Percentiles rank a stretch among this genome's conserved stretches.
These are phyloP conservation scores for Pseudanteris insignis DNA, from an alignment of 2,888 invertebrate genomes.

Conservation along the genomic window DNA sequence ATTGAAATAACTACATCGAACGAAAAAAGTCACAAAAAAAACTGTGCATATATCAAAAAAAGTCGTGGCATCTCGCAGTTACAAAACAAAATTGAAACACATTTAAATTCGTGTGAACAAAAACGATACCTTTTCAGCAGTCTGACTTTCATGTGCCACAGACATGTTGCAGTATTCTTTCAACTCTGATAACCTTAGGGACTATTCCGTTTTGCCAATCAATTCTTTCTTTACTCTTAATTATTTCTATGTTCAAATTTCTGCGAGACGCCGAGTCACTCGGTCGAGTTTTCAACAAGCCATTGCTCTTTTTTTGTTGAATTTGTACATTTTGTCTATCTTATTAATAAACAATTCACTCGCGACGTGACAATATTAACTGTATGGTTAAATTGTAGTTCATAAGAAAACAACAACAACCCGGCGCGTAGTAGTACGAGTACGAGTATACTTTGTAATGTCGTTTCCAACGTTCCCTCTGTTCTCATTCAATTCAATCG, in stretches of 20 bases:
- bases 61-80: neutral
- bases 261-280: neutral
- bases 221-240: neutral
- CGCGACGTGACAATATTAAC: too few relatives aligned
- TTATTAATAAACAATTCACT: too few relatives aligned
- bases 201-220: neutral
- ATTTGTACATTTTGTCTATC: conserved; percentile 1
- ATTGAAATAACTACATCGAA: too few relatives aligned
- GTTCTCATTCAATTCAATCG: too few relatives aligned
- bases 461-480: too few relatives aligned
- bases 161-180: conserved; percentile 12
- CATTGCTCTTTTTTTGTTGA: neutral
- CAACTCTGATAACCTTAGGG: too few relatives aligned
- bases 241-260: neutral
- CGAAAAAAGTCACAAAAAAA: too few relatives aligned
- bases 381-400: conserved; percentile 4
- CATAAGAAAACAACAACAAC: conserved; percentile 12
- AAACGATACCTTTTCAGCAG: conserved; percentile 43
- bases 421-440: too few relatives aligned
- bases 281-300: neutral
- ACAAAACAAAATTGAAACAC: neutral
- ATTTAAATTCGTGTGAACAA: conserved; percentile 1
- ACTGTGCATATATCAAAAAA: too few relatives aligned
- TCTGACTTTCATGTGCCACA: neutral
- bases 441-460: too few relatives aligned